Conservation (phyloP, 2,888 invertebrate species). For the Drosophila aldrichi region DNA sequence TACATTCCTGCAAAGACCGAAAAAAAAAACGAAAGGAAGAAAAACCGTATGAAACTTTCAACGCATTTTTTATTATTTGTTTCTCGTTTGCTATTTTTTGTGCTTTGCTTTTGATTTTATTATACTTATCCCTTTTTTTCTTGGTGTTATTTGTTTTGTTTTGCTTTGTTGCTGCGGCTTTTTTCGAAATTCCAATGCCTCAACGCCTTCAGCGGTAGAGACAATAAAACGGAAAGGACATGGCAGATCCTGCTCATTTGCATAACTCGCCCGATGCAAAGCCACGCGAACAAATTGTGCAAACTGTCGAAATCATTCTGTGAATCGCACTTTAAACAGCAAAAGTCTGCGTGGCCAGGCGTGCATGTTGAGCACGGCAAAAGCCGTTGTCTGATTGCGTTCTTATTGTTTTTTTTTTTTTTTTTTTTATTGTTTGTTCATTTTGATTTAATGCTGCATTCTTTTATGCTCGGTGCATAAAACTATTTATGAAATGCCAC, state of each 20-base stretch:
- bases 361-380: neutral
- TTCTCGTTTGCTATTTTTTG: conserved; percentile 31
- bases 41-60: conserved; percentile 64
- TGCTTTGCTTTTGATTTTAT: conserved; percentile 14
- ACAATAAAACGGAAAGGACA: conserved; percentile 44
- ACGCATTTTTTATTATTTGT: conserved; percentile 65
- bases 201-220: conserved; percentile 50
- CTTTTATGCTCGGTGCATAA: conserved; percentile 53
- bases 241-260: conserved; percentile 34
- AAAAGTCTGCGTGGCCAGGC: conserved; percentile 2
- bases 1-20: conserved; percentile 26
- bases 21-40: conserved; percentile 1
- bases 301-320: conserved; percentile 29
- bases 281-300: conserved; percentile 13
- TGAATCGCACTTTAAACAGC: conserved; percentile 43
- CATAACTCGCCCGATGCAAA: conserved; percentile 36
- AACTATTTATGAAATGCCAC: conserved; percentile 70
- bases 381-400: conserved; percentile 46
- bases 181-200: conserved; percentile 54
- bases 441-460: conserved; percentile 37
- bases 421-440: no score
- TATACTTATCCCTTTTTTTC: conserved; percentile 22
- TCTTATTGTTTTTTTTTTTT: conserved; percentile 38
- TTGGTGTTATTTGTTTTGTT: conserved; percentile 38
- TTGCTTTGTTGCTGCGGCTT: conserved; percentile 43